Conservation (phyloP, 2,888 invertebrate genomes). For the Agriopis marginaria region DNA sequence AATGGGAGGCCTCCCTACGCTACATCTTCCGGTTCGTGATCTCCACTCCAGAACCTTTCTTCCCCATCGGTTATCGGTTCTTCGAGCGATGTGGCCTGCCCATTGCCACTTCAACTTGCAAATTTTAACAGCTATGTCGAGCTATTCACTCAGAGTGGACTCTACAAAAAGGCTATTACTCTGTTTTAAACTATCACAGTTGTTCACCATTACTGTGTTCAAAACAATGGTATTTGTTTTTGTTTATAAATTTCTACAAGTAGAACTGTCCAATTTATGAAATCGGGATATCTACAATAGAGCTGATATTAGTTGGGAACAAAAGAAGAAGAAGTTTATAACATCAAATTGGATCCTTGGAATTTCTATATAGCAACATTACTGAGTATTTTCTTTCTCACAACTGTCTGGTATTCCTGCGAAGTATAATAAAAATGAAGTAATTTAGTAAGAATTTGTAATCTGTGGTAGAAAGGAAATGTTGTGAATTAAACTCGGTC, state of each 20-base stretch:
- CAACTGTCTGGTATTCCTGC: slow-evolving; percentile 3
- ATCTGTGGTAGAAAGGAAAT: not conserved
- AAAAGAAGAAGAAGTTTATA: slow-evolving; percentile 13
- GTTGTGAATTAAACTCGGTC: not conserved
- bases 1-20: too few relatives aligned
- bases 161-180: too few relatives aligned
- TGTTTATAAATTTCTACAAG: not conserved
- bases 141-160: too few relatives aligned
- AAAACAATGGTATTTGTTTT: not conserved
- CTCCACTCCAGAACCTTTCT: too few relatives aligned
- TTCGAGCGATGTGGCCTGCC: too few relatives aligned
- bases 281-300: slow-evolving; percentile 4
- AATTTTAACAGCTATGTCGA: too few relatives aligned
- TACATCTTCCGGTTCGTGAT: too few relatives aligned
- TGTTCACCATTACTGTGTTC: too few relatives aligned
- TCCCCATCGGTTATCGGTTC: too few relatives aligned
- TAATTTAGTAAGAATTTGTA: slow-evolving; percentile 6
- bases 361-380: slow-evolving; percentile 9
- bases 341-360: slow-evolving; percentile 18
- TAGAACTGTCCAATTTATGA: slow-evolving; percentile 3
- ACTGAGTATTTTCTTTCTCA: slow-evolving; percentile 9
- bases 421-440: slow-evolving; percentile 10
- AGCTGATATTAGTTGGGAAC: slow-evolving; percentile 14
- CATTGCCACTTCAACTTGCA: too few relatives aligned
- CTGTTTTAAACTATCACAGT: too few relatives aligned